Percentiles rank a stretch among this genome's conserved stretches.
Evolutionary conservation across 2,113 vertebrate genomes (phyloP).

Genomic region (Abramis brama): DNA sequence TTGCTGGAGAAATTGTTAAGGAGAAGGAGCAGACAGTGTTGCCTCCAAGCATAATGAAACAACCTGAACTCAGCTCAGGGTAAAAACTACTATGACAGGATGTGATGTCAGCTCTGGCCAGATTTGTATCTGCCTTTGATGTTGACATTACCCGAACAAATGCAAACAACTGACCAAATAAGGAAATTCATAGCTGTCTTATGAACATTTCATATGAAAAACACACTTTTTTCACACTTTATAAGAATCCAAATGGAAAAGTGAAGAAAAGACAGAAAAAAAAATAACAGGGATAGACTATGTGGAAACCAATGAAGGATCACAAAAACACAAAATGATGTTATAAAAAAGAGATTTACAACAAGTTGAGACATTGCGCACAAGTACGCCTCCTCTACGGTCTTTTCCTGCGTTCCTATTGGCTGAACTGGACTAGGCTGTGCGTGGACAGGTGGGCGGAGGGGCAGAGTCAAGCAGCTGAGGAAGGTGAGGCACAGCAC

Average conservation of each 20-base stretch:
- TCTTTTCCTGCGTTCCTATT: not conserved
- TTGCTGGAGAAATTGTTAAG: not conserved
- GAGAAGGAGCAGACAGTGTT: not conserved
- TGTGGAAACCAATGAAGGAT: not conserved
- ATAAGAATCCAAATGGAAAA: not conserved
- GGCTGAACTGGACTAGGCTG: not conserved
- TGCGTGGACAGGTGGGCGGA: not conserved
- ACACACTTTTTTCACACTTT: not conserved
- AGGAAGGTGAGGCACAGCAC: too few species aligned
- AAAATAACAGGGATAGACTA: not conserved
- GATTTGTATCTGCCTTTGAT: not conserved
- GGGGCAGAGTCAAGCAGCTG: not conserved
- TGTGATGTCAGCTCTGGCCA: not conserved
- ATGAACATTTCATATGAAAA: not conserved
- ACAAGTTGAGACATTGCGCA: not conserved
- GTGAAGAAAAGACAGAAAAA: not conserved
- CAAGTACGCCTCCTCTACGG: too few species aligned
- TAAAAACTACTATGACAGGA: not conserved
- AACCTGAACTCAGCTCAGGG: not conserved
- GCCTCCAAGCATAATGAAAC: not conserved
- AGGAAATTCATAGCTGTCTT: not conserved
- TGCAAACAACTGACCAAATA: not conserved
- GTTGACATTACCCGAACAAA: not conserved
- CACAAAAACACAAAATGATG: not conserved
- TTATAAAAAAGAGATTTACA: not conserved